A percentile compares a stretch with the other conserved stretches of the same genome.
phyloP scores from a whole-genome alignment of 53 echinoderm and acorn worm genomes.

The Luidia sarsii region DNA sequence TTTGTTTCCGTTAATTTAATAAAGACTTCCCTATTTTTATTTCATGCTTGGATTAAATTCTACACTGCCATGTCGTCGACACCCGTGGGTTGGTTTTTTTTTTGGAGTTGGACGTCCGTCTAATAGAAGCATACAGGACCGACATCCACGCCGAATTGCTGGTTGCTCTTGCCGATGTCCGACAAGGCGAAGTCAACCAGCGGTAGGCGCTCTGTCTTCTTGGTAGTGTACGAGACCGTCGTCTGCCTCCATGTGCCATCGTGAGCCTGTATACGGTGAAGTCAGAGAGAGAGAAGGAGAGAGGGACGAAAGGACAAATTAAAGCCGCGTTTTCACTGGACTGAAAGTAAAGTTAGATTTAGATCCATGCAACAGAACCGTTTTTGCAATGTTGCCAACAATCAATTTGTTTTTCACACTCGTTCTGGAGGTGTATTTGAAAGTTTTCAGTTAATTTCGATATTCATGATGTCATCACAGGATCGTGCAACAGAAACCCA shows the following conservation, averaged over 20 bases:
- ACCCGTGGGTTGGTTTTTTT: not conserved
- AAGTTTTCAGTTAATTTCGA: no score
- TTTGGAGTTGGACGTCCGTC: not conserved
- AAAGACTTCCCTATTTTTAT: conserved; percentile 54
- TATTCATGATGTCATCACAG: no score
- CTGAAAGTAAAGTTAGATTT: not conserved
- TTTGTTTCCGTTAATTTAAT: not conserved
- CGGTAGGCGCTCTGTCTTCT: conserved; percentile 87
- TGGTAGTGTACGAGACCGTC: conserved; percentile 75
- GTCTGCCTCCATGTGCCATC: conserved; percentile 70
- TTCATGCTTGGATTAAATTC: conserved; percentile 38
- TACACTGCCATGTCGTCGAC: conserved; percentile 29
- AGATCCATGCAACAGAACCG: not conserved
- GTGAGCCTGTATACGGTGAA: conserved; percentile 56
- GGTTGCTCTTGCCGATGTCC: conserved; percentile 77
- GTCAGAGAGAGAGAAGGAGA: not conserved
- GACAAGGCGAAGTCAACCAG: conserved; percentile 83
- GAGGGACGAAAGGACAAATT: not conserved
- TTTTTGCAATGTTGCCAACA: not conserved
- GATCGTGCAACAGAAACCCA: no score
- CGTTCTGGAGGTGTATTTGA: no score
- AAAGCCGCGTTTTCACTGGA: no score
- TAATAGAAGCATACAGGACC: conserved; percentile 96
- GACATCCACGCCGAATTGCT: conserved; percentile 87
- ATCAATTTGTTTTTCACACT: no score